A percentile compares a stretch with the other conserved stretches of the same genome.
phyloP scores from a whole-genome alignment of 2,113 vertebrate species.

The Tringa solitaria region DNA sequence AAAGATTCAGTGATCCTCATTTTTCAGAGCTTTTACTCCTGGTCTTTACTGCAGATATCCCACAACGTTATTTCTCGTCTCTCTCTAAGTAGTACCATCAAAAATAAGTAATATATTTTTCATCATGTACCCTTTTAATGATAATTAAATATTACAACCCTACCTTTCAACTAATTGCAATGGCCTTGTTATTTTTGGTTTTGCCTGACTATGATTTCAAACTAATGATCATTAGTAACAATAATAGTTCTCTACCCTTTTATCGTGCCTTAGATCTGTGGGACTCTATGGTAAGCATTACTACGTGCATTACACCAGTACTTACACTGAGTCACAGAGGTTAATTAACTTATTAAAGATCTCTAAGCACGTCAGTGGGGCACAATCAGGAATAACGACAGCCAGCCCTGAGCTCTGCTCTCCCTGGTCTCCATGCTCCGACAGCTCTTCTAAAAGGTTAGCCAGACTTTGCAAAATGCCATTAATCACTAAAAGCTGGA shows the following conservation, averaged over 20 bases:
- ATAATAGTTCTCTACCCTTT: constrained; percentile 33
- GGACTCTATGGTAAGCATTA: background rate
- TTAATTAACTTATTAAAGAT: constrained; percentile 62
- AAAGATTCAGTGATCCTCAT: background rate
- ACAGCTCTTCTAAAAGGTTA: background rate
- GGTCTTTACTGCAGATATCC: background rate
- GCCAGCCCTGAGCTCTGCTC: background rate
- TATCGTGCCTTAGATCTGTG: constrained; percentile 38
- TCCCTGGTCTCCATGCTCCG: background rate
- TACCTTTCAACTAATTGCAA: constrained; percentile 38
- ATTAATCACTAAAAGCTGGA: background rate
- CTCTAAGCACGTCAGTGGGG: background rate
- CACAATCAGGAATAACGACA: background rate
- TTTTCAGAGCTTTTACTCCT: background rate
- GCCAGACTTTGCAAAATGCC: background rate
- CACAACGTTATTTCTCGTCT: background rate
- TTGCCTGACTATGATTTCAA: constrained; percentile 45
- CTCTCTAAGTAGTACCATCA: background rate
- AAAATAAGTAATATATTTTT: constrained; percentile 41
- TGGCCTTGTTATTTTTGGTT: constrained; percentile 54
- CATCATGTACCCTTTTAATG: constrained; percentile 19
- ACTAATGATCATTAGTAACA: constrained; percentile 38
- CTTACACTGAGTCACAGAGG: constrained; percentile 37
- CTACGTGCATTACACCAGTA: constrained; percentile 24
- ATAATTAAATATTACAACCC: constrained; percentile 34